Percentiles rank a stretch among this genome's conserved stretches.
Evolutionary conservation across 2,113 vertebrate genomes (phyloP).

Genomic region (Cepphus grylle): DNA sequence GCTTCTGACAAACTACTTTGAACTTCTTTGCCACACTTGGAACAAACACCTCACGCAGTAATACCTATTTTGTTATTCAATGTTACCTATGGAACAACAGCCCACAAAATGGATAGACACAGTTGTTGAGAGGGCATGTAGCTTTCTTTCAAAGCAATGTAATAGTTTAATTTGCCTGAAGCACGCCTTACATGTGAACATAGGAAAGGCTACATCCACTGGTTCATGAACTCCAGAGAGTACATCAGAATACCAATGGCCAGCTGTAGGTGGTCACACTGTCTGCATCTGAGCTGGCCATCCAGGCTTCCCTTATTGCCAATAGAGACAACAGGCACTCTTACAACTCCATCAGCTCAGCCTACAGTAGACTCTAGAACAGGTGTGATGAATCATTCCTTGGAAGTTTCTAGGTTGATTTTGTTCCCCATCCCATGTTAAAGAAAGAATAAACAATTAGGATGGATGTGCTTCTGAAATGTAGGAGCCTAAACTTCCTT

Average conservation of each 20-base stretch:
- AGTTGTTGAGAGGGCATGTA: neutral
- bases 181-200: neutral
- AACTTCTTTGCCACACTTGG: neutral
- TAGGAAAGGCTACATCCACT: neutral
- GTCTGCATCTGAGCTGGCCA: neutral
- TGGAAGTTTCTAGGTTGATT: neutral
- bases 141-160: neutral
- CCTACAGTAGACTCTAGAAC: neutral
- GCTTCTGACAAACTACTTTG: neutral
- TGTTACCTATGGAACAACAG: neutral
- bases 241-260: neutral
- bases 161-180: neutral
- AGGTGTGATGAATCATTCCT: neutral
- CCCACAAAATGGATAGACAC: neutral
- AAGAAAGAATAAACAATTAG: neutral
- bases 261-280: neutral
- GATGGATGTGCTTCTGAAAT: neutral
- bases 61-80: neutral
- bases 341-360: neutral
- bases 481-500: neutral
- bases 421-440: neutral
- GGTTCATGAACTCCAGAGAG: neutral
- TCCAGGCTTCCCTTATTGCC: neutral
- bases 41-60: neutral
- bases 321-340: accelerated